Evolutionary conservation across 2,797 vertebrate species (phyloP), one percentile per base, ranked within the genome.

Genomic region (Peromyscus aztecus): DNA sequence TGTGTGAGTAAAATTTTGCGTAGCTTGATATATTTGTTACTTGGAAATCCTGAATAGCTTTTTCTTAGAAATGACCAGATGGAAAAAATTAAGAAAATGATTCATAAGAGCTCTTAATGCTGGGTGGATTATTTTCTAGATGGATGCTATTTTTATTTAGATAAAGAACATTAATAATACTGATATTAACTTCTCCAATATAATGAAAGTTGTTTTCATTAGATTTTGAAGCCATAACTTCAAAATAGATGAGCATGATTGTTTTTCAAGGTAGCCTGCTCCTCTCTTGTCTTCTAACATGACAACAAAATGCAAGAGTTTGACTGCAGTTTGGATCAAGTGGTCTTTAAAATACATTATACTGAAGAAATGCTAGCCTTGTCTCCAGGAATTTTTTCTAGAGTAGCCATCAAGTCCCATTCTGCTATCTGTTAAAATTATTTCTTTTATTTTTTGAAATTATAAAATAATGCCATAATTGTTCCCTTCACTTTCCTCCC

Each of bases 21-120:
- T 91, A 59, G 55, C 55, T 96, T 96, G 81, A 55, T 81, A 95
- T 11, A 69, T 93, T 95, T 65, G 77, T 43, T 97, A 97, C 90
- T 97, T 97, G 93, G 94, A 97, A 97, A 91, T 92, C 40, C n/a
- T 89, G 80, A 96, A 91, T 92, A 89, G 61, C 63, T 96, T 97
- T 96, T 98, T 97, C 96, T 96, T 98, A 87, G 96, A 98, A 98
- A 65, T 96, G 63, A 81, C 49, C 90, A 80, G 90, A 92, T 90
- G 87, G 94, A 97, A 97, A 96, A 97, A 96, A 93, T 76, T 97
- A 77, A 93, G 71, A 96, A 93, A 92, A 92, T 95, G 73, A 85
- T 94, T 98, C 94, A 97, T 84, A 77, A 96, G 84, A 93, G 19
- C 78, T 95, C 49, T 91, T 94, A 97, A 95, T 63, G 34, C 8